phyloP scores from a whole-genome alignment of 35 echinoderm and acorn worm genomes.

The Patiria miniata region DNA sequence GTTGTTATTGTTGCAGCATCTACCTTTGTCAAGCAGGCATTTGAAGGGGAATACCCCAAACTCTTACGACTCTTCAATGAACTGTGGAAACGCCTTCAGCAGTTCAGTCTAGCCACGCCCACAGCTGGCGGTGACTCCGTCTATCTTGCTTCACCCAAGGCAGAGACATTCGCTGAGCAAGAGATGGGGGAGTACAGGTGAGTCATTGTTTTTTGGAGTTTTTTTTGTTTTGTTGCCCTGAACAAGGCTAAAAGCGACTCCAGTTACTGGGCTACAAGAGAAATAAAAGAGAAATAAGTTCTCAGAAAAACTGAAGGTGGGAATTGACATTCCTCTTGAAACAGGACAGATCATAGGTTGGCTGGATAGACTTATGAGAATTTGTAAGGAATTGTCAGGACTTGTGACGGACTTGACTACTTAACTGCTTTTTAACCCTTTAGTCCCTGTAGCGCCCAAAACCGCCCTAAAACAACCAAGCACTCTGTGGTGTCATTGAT shows the following conservation, averaged over 20 bases:
- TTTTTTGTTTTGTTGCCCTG: constrained; percentile 74
- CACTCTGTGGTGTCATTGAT: too few relatives aligned
- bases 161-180: not conserved
- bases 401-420: too few relatives aligned
- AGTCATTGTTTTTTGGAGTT: not conserved
- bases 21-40: constrained; percentile 91
- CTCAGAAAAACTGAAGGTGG: too few relatives aligned
- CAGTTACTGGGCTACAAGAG: not conserved
- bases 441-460: too few relatives aligned
- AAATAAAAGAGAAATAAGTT: constrained; percentile 48
- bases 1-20: constrained; percentile 47
- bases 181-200: constrained; percentile 59
- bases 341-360: too few relatives aligned
- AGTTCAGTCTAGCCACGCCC: constrained; percentile 71
- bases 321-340: too few relatives aligned
- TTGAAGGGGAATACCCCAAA: constrained; percentile 99
- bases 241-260: too few relatives aligned
- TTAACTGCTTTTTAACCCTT: too few relatives aligned
- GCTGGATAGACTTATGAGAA: too few relatives aligned
- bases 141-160: not conserved
- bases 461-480: too few relatives aligned
- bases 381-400: too few relatives aligned
- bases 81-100: constrained; percentile 89
- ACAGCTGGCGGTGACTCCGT: not conserved
- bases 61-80: constrained; percentile 86